Conservation (phyloP, 1,140 invertebrate species). For the Leptonema lineaticorne region DNA sequence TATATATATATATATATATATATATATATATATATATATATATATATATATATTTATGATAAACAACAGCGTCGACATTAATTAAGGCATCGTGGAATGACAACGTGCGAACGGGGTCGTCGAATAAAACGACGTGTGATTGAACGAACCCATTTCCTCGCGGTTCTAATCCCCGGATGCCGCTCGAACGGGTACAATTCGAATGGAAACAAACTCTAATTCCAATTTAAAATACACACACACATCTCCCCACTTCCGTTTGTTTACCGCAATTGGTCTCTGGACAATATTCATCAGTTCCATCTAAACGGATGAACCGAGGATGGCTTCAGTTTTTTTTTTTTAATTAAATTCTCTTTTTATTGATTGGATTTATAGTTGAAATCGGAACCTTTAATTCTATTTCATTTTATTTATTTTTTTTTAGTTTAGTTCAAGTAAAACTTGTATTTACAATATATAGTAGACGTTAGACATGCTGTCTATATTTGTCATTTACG, state of each 20-base stretch:
- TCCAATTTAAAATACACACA: constrained; percentile 39
- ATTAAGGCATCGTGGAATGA: neutral
- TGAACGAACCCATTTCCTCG: neutral
- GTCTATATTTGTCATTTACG: too few species aligned
- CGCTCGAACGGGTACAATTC: constrained; percentile 25
- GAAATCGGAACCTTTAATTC: too few species aligned
- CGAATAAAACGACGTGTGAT: constrained; percentile 5
- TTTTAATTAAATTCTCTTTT: too few species aligned
- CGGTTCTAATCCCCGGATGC: constrained; percentile 28
- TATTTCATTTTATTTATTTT: too few species aligned
- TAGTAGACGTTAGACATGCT: too few species aligned
- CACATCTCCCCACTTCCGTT: constrained; percentile 26
- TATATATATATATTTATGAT: too few species aligned
- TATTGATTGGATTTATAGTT: too few species aligned
- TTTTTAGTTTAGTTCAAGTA: too few species aligned
- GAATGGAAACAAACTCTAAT: constrained; percentile 39
- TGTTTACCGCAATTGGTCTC: constrained; percentile 14
- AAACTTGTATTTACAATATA: too few species aligned
- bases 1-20: neutral
- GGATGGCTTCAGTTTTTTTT: too few species aligned
- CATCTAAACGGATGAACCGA: constrained; percentile 1
- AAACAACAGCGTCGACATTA: neutral
- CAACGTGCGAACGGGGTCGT: neutral
- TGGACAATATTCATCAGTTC: constrained; percentile 21
- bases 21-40: neutral